Conservation (phyloP, 2,888 invertebrate species). For the Polyommatus icarus region DNA sequence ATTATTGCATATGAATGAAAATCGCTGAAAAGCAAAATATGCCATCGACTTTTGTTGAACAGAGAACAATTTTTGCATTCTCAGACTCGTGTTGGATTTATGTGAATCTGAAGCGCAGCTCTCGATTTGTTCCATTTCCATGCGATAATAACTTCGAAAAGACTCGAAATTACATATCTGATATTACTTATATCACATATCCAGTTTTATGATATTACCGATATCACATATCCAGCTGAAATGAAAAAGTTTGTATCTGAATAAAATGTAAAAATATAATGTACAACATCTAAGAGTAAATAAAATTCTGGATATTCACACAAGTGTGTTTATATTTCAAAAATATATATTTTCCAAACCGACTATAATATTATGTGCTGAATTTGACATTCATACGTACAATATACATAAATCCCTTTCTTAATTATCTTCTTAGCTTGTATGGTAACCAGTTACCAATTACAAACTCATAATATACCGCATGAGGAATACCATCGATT, state of each 20-base stretch:
- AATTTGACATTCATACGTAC: no score
- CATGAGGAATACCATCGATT: neutral
- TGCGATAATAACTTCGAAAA: conserved; percentile 11
- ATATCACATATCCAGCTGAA: neutral
- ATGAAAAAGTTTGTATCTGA: neutral
- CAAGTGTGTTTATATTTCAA: no score
- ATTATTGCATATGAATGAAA: conserved; percentile 18
- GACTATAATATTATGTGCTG: no score
- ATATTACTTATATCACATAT: neutral
- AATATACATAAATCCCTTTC: no score
- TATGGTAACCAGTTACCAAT: no score
- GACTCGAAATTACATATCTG: neutral
- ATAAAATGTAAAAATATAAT: no score
- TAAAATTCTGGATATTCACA: neutral
- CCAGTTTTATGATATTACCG: neutral
- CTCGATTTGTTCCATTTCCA: conserved; percentile 13
- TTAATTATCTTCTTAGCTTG: no score
- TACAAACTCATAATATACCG: neutral
- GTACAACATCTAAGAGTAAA: neutral
- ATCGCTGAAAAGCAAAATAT: conserved; percentile 2
- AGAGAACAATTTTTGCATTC: conserved; percentile 28
- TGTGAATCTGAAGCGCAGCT: conserved; percentile 25
- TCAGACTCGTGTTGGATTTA: conserved; percentile 24
- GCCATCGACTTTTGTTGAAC: conserved; percentile 14
- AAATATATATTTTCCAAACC: no score